phyloP scores from a whole-genome alignment of 2,888 invertebrate genomes.

The Blera fallax region DNA sequence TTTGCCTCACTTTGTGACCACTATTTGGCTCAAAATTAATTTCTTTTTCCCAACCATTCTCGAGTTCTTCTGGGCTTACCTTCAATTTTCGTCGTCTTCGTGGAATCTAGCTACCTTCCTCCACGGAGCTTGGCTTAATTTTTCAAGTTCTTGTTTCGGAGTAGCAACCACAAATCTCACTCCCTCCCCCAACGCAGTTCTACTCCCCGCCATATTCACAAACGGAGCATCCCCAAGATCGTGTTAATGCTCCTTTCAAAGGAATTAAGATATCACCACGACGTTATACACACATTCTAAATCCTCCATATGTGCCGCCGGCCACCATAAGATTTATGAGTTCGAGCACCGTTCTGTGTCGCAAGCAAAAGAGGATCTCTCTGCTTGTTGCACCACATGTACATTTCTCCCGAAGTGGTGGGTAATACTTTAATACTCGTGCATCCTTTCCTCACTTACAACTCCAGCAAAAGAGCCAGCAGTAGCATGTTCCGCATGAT shows the following conservation, averaged over 20 bases:
- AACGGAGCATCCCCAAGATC: neutral
- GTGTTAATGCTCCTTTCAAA: conserved; percentile 48
- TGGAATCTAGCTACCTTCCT: too few relatives aligned
- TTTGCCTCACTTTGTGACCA: too few relatives aligned
- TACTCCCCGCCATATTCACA: neutral
- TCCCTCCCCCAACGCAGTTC: too few relatives aligned
- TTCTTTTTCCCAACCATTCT: too few relatives aligned
- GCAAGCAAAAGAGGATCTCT: conserved; percentile 19
- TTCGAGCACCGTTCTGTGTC: conserved; percentile 37
- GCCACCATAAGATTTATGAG: conserved; percentile 64
- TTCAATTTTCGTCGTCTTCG: too few relatives aligned
- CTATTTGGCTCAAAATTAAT: too few relatives aligned
- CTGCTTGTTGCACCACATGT: conserved; percentile 47
- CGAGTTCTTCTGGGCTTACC: too few relatives aligned
- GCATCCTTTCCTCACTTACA: conserved; percentile 59
- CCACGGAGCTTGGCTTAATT: too few relatives aligned
- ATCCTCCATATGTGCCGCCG: conserved; percentile 68
- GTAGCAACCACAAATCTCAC: too few relatives aligned
- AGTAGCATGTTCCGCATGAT: conserved; percentile 59
- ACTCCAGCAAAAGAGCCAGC: conserved; percentile 18
- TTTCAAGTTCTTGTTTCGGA: too few relatives aligned
- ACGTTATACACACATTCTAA: conserved; percentile 63
- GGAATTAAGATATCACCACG: conserved; percentile 69
- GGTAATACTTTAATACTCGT: conserved; percentile 67
- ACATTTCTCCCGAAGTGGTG: conserved; percentile 11